A percentile compares a stretch with the other conserved stretches of the same genome.
phyloP scores from a whole-genome alignment of 2,113 vertebrate genomes.

The Nesoenas mayeri region DNA sequence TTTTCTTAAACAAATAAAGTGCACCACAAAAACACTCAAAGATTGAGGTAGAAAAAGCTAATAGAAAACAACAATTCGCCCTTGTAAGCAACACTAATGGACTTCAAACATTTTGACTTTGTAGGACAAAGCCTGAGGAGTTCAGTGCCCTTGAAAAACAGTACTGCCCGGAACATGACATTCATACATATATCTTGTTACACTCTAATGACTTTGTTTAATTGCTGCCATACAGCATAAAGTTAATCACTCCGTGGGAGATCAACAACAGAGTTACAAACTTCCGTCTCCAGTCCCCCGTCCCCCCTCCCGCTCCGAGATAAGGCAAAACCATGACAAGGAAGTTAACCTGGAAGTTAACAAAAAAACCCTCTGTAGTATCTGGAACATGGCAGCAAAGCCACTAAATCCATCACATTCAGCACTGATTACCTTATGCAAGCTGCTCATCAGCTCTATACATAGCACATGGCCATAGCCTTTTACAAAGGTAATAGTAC shows the following conservation, averaged over 20 bases:
- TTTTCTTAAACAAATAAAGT: background rate
- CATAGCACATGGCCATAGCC: background rate
- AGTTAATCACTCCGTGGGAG: background rate
- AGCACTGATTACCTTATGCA: background rate
- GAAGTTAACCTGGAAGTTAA: background rate
- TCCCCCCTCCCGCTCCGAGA: fast-evolving
- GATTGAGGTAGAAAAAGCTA: background rate
- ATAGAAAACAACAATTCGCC: background rate
- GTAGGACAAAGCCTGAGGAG: background rate
- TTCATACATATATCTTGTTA: background rate
- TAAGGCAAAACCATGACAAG: background rate
- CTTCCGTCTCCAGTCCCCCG: no score
- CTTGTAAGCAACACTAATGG: background rate
- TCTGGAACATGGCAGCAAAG: fast-evolving
- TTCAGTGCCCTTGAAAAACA: background rate
- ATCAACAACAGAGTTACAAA: background rate
- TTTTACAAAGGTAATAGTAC: background rate
- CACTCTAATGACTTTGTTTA: background rate
- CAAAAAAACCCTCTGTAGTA: background rate
- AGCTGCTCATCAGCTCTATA: background rate
- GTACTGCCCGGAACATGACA: background rate
- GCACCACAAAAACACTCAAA: background rate
- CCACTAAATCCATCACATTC: background rate
- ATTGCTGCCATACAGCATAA: background rate
- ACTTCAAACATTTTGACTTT: background rate